Percentiles rank a stretch among this genome's conserved stretches.
These are phyloP conservation scores for Mirza zaza DNA, from an alignment of 2,113 vertebrate genomes.

Conservation along the genomic window DNA sequence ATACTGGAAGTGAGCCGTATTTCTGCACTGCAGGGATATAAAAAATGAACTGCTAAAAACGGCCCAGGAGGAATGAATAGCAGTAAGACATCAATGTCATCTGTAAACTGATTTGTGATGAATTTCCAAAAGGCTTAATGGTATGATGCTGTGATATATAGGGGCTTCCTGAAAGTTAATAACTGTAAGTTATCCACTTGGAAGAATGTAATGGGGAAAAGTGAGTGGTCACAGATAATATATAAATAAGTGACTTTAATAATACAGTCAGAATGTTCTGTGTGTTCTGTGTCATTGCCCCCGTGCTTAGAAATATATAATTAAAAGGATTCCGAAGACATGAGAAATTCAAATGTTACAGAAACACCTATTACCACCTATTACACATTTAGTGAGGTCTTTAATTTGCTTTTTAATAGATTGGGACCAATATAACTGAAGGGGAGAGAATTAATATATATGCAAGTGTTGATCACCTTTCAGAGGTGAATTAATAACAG, in stretches of 20 bases:
- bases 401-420: slow-evolving; percentile 41
- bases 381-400: background rate
- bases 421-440: background rate
- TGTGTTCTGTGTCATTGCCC: background rate
- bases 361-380: background rate
- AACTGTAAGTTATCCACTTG: slow-evolving; percentile 68
- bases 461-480: background rate
- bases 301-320: slow-evolving; percentile 41
- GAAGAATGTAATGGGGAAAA: slow-evolving; percentile 78
- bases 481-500: background rate
- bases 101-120: slow-evolving; percentile 85
- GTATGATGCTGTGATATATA: slow-evolving; percentile 80
- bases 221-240: slow-evolving; percentile 62
- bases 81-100: slow-evolving; percentile 87
- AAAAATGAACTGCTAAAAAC: slow-evolving; percentile 84
- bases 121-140: slow-evolving; percentile 83
- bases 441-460: background rate
- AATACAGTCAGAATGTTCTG: background rate
- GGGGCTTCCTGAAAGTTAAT: slow-evolving; percentile 79
- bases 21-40: slow-evolving; percentile 82
- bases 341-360: slow-evolving; percentile 12
- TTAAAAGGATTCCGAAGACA: slow-evolving; percentile 24
- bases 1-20: slow-evolving; percentile 82
- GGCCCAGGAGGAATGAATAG: slow-evolving; percentile 82
- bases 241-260: slow-evolving; percentile 66